phyloP scores from a whole-genome alignment of 2,113 vertebrate species.

The Parotia lawesii region DNA sequence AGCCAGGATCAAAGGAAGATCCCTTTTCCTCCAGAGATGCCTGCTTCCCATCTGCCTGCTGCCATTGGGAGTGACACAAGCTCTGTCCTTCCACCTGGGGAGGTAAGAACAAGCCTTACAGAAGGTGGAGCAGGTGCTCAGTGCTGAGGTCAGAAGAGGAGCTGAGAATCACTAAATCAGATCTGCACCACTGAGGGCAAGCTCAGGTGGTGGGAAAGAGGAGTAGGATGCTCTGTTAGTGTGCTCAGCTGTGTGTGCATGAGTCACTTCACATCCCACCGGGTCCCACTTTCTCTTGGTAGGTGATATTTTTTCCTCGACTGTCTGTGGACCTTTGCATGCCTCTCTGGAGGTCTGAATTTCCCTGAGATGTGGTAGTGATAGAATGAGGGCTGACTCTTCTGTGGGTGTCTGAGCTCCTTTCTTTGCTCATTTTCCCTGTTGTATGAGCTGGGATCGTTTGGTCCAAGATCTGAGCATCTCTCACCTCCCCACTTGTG shows the following conservation, averaged over 20 bases:
- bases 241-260: not conserved
- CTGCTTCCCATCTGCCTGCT: not conserved
- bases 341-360: not conserved
- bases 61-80: not conserved
- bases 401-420: not conserved
- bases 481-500: not conserved
- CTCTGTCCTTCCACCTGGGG: not conserved
- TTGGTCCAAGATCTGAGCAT: not conserved
- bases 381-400: not conserved
- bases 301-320: not conserved
- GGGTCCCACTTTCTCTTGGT: not conserved
- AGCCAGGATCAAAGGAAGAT: not conserved
- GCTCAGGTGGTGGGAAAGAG: not conserved
- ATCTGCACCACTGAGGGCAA: not conserved
- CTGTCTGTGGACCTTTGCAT: not conserved
- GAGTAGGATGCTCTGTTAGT: not conserved
- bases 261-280: not conserved
- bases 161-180: not conserved
- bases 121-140: not conserved
- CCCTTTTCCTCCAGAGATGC: not conserved
- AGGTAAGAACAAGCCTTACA: not conserved
- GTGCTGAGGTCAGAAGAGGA: not conserved
- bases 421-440: not conserved
- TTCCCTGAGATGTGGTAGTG: not conserved
- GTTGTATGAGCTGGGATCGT: fast-evolving